phyloP scores from a whole-genome alignment of 2,797 vertebrate genomes.

The Lutjanus campechanus region DNA sequence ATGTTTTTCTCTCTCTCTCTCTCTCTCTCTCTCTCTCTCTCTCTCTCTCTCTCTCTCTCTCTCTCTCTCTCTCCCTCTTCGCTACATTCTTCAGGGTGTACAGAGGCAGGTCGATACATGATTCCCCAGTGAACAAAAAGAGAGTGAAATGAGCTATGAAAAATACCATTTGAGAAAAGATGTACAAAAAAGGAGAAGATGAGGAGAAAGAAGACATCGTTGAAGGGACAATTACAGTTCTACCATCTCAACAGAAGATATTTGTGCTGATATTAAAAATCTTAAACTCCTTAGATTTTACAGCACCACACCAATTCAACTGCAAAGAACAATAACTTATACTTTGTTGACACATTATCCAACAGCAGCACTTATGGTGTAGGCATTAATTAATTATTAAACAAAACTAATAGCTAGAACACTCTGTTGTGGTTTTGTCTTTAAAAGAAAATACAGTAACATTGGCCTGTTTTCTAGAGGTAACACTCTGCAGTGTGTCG shows the following conservation, averaged over 20 bases:
- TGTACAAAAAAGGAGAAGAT: neutral
- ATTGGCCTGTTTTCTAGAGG: slow-evolving; percentile 18
- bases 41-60: too few relatives aligned
- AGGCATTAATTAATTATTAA: neutral
- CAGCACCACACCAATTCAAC: neutral
- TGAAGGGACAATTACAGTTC: too few relatives aligned
- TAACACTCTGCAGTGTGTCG: neutral
- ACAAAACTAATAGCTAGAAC: neutral
- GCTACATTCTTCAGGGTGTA: slow-evolving; percentile 64
- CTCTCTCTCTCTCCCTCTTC: neutral
- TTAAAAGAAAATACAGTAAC: neutral
- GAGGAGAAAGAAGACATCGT: neutral
- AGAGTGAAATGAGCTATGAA: slow-evolving; percentile 6
- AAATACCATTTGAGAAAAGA: neutral
- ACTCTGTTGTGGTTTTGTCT: neutral
- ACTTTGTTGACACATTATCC: neutral
- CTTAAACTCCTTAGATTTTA: neutral
- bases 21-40: neutral
- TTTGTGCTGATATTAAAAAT: neutral
- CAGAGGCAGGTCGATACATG: slow-evolving; percentile 63
- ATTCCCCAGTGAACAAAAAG: neutral
- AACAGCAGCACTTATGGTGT: neutral
- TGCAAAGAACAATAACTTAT: neutral
- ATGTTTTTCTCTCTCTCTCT: neutral
- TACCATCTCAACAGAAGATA: neutral